Conservation (phyloP, 2,888 invertebrate genomes). For the Rhogogaster chlorosoma region DNA sequence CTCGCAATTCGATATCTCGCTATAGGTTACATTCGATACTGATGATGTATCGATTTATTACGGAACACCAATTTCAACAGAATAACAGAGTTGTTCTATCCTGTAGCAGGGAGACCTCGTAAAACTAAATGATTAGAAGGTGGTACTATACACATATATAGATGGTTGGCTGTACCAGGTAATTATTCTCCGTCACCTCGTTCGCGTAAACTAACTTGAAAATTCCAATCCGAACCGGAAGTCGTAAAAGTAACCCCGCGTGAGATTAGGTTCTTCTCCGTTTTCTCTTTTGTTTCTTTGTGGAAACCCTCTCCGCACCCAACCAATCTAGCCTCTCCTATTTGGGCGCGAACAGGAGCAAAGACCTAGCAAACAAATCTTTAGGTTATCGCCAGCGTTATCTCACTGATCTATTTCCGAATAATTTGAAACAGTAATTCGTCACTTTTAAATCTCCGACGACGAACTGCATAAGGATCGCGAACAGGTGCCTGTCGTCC, state of each 20-base stretch:
- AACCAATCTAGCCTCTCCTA: neutral
- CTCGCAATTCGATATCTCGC: neutral
- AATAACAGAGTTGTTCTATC: neutral
- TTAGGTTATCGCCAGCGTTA: neutral
- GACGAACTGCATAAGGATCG: neutral
- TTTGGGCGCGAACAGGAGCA: neutral
- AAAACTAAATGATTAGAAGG: neutral
- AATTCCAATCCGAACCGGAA: slow-evolving; percentile 25
- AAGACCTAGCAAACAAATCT: slow-evolving; percentile 9
- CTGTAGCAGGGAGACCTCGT: neutral
- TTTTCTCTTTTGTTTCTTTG: neutral
- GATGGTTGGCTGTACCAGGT: neutral
- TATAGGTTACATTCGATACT: neutral
- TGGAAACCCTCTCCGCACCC: neutral
- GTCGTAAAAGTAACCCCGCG: slow-evolving; percentile 17
- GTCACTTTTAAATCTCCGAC: neutral
- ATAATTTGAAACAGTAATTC: neutral
- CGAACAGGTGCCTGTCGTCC: neutral
- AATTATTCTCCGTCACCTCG: slow-evolving; percentile 6
- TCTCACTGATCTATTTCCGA: neutral
- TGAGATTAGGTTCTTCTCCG: neutral
- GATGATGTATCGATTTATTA: neutral
- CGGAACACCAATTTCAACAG: neutral
- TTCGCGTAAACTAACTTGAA: slow-evolving; percentile 16
- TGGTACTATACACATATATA: neutral